These are phyloP conservation scores for Ranitomeya imitator DNA, from an alignment of 2,113 vertebrate genomes.

Conservation along the genomic window DNA sequence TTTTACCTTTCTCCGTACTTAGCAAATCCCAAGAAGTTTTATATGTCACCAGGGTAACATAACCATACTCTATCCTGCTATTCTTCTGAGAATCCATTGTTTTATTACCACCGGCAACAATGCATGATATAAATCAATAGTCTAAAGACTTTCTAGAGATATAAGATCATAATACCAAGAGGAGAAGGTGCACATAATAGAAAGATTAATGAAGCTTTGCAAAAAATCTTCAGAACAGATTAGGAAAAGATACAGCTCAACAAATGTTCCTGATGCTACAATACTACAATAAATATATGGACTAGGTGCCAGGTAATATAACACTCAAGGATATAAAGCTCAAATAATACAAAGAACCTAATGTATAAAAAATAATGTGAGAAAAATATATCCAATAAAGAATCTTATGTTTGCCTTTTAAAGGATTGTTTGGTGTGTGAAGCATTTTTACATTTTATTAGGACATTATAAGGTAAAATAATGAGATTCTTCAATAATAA, in stretches of 20 bases:
- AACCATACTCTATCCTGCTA: constrained; percentile 11
- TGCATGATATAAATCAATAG: constrained; percentile 34
- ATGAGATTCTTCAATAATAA: too few relatives aligned
- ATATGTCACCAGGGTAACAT: constrained; percentile 3
- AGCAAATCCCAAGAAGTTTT: constrained; percentile 55
- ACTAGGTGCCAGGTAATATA: background rate
- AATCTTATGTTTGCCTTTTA: too few relatives aligned
- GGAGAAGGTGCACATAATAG: constrained; percentile 32
- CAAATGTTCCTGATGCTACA: background rate
- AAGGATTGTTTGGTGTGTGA: too few relatives aligned
- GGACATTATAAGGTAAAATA: too few relatives aligned
- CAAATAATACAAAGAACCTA: background rate
- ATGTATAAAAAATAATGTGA: background rate
- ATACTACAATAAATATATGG: background rate
- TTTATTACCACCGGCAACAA: constrained; percentile 30
- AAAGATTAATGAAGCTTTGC: constrained; percentile 52
- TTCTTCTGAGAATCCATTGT: constrained; percentile 24
- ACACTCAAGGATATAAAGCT: background rate
- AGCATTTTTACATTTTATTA: too few relatives aligned
- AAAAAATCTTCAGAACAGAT: constrained; percentile 36
- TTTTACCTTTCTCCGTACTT: constrained; percentile 56
- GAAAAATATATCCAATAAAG: background rate
- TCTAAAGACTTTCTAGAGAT: constrained; percentile 18
- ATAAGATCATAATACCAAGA: constrained; percentile 8
- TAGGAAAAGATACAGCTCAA: constrained; percentile 30